Conservation (phyloP, 2,888 invertebrate species). For the Cataglyphis rosenhaueri region DNA sequence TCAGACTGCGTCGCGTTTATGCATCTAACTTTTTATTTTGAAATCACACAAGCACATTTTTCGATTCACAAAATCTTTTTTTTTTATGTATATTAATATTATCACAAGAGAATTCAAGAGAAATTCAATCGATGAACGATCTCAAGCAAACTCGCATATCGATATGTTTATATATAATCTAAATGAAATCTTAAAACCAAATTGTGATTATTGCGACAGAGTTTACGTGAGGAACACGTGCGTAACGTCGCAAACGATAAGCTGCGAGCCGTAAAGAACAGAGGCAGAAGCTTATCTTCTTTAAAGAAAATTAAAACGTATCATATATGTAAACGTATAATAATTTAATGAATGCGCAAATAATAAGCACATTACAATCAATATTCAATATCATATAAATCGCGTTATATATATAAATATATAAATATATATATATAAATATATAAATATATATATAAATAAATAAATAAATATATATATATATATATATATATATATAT, state of each 20-base stretch:
- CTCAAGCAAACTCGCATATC: background rate
- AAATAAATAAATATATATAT: no score
- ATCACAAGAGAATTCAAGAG: background rate
- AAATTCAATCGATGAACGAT: constrained; percentile 19
- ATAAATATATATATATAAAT: background rate
- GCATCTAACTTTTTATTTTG: background rate
- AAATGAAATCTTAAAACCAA: constrained; percentile 6
- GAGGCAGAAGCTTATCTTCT: background rate
- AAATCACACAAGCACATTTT: background rate
- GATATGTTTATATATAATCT: background rate
- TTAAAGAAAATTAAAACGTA: background rate
- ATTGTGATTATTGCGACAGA: background rate
- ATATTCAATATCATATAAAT: background rate
- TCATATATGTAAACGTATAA: background rate
- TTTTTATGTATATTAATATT: background rate
- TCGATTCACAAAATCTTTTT: background rate
- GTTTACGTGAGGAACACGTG: background rate
- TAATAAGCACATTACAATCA: background rate
- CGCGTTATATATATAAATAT: background rate
- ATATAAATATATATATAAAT: no score
- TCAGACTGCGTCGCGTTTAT: background rate
- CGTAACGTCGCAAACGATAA: constrained; percentile 3
- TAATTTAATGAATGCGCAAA: background rate
- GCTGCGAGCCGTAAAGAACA: background rate
- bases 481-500: no score